Conservation (phyloP, 2,797 vertebrate genomes). For the Glossophaga mutica region DNA sequence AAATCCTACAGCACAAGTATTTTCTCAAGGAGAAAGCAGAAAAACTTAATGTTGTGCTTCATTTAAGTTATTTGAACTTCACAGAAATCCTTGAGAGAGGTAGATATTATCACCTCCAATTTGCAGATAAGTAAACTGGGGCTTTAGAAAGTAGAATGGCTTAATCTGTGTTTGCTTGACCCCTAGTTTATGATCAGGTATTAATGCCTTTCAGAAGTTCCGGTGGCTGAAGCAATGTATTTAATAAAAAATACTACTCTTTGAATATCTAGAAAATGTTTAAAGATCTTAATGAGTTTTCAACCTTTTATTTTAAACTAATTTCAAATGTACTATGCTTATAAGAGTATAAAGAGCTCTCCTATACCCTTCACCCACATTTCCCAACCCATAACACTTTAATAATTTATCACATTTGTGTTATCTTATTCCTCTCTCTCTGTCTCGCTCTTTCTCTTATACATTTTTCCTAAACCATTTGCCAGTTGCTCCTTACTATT, state of each 20-base stretch:
- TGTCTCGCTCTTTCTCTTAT: background rate
- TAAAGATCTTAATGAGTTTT: background rate
- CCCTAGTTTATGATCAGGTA: no score
- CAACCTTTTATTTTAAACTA: background rate
- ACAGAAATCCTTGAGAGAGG: background rate
- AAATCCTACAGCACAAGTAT: background rate
- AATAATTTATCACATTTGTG: background rate
- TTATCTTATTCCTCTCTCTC: background rate
- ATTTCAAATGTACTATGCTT: background rate
- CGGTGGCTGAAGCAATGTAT: background rate
- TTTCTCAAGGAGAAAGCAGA: background rate
- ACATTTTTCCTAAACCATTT: background rate
- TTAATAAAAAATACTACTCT: background rate
- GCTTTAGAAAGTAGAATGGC: background rate
- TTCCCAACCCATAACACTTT: background rate
- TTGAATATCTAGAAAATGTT: background rate
- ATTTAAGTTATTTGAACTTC: background rate
- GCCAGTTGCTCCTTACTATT: background rate
- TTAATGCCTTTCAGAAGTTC: background rate
- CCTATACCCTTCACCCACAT: background rate
- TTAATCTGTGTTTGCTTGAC: background rate
- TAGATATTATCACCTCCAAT: background rate
- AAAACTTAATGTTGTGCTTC: background rate
- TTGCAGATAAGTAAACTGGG: background rate
- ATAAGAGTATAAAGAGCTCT: background rate